phyloP scores from a whole-genome alignment of 2,113 vertebrate genomes.

The Lepisosteus oculatus region DNA sequence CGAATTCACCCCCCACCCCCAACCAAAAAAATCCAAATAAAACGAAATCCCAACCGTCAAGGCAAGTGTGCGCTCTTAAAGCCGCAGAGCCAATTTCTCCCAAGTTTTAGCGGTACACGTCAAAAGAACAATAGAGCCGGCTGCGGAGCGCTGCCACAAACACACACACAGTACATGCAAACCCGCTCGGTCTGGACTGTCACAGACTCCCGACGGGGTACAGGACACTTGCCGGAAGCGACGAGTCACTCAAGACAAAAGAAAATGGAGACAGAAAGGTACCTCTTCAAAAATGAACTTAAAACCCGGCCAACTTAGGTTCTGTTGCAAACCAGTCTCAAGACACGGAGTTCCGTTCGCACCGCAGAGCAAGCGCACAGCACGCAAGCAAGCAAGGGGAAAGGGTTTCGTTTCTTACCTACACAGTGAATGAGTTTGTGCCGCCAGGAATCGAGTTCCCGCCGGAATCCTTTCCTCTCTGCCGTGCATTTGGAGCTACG shows the following conservation, averaged over 20 bases:
- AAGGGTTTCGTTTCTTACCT: constrained; percentile 68
- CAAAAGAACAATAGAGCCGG: not conserved
- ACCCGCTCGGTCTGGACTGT: constrained; percentile 25
- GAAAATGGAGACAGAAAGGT: constrained; percentile 52
- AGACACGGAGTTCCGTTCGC: not conserved
- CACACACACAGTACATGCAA: not conserved
- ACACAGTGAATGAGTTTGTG: constrained; percentile 93
- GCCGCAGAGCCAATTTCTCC: constrained; percentile 31
- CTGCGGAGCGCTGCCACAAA: not conserved
- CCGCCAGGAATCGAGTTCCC: constrained; percentile 96
- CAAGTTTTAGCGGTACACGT: not conserved
- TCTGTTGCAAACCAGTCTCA: not conserved
- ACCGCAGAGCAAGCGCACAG: not conserved
- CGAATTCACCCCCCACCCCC: not conserved
- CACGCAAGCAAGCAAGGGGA: not conserved
- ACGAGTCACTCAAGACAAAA: constrained; percentile 54
- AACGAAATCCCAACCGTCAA: constrained; percentile 73
- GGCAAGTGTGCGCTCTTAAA: constrained; percentile 67
- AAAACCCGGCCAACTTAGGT: not conserved
- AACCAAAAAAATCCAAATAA: constrained; percentile 19
- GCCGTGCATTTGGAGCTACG: constrained; percentile 89
- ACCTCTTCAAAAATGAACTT: constrained; percentile 28
- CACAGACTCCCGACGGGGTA: constrained; percentile 16
- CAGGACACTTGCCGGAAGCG: constrained; percentile 36
- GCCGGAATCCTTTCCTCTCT: constrained; percentile 92